Conservation (phyloP, 2,888 invertebrate species). For the Leucophora obtusa region DNA sequence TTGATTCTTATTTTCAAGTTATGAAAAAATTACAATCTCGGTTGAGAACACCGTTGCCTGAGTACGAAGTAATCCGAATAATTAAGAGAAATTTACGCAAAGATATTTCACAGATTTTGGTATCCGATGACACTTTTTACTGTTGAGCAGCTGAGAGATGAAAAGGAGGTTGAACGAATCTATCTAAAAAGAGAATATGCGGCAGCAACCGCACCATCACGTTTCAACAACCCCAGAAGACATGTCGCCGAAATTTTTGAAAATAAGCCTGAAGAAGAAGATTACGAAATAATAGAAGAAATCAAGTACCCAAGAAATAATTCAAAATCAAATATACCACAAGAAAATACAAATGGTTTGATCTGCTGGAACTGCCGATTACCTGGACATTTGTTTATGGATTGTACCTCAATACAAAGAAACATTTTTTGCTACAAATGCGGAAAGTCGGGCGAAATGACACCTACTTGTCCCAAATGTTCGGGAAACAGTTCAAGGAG, state of each 20-base stretch:
- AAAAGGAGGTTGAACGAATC: slow-evolving; percentile 1
- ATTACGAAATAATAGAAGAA: not conserved
- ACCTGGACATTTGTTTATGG: not conserved
- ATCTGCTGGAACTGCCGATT: not conserved
- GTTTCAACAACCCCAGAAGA: not conserved
- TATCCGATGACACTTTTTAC: not conserved
- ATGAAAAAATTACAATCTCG: not conserved
- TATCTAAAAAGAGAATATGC: not conserved
- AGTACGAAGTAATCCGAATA: not conserved
- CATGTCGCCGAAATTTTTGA: not conserved
- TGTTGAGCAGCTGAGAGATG: slow-evolving; percentile 8
- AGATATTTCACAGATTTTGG: slow-evolving; percentile 6
- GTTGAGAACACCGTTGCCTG: not conserved
- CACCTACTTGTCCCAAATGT: too few relatives aligned
- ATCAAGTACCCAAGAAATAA: not conserved
- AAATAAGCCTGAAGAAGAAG: not conserved
- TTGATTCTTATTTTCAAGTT: not conserved
- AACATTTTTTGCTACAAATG: not conserved
- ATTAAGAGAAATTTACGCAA: not conserved
- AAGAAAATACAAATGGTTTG: not conserved
- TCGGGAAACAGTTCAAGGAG: too few relatives aligned
- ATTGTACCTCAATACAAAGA: not conserved
- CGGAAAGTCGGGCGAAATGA: too few relatives aligned
- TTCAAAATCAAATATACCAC: too few relatives aligned
- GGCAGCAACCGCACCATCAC: too few relatives aligned